phyloP scores from a whole-genome alignment of 2,888 invertebrate species.

The Eupithecia centaureata region DNA sequence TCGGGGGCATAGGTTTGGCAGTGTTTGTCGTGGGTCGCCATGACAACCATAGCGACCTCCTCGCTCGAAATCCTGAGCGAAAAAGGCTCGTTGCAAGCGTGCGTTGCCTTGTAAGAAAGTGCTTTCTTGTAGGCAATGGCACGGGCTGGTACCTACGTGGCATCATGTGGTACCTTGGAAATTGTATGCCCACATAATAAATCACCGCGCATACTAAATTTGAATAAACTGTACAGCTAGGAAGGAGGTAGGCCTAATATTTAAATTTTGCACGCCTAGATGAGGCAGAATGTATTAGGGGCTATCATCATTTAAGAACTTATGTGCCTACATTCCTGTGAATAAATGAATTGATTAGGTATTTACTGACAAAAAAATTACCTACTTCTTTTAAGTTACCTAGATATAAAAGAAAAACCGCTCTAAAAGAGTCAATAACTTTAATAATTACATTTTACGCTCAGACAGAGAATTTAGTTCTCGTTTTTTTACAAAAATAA shows the following conservation, averaged over 20 bases:
- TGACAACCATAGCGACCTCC: slow-evolving; percentile 63
- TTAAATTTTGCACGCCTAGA: too few species aligned
- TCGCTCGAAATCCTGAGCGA: slow-evolving; percentile 52
- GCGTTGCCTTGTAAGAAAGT: slow-evolving; percentile 36
- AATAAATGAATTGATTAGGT: too few species aligned
- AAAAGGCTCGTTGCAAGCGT: slow-evolving; percentile 48
- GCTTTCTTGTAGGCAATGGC: slow-evolving; percentile 35
- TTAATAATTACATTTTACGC: slow-evolving; percentile 61
- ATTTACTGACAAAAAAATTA: not conserved
- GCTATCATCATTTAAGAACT: too few species aligned
- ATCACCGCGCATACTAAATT: slow-evolving; percentile 45
- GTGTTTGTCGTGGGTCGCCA: slow-evolving; percentile 78
- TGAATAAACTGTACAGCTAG: slow-evolving; percentile 18
- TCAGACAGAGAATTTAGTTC: slow-evolving; percentile 47
- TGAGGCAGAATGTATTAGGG: too few species aligned
- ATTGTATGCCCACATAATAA: slow-evolving; percentile 19
- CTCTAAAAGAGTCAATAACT: slow-evolving; percentile 57
- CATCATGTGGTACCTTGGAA: slow-evolving; percentile 16
- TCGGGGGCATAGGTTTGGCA: slow-evolving; percentile 64
- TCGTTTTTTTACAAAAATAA: slow-evolving; percentile 60
- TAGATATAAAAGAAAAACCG: slow-evolving; percentile 39
- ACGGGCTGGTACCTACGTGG: slow-evolving; percentile 44
- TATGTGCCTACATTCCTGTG: too few species aligned
- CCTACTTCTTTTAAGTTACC: not conserved
- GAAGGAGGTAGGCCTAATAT: too few species aligned